Evolutionary conservation across 1,140 invertebrate species (phyloP).

Genomic region (Meloidogyne floridensis): DNA sequence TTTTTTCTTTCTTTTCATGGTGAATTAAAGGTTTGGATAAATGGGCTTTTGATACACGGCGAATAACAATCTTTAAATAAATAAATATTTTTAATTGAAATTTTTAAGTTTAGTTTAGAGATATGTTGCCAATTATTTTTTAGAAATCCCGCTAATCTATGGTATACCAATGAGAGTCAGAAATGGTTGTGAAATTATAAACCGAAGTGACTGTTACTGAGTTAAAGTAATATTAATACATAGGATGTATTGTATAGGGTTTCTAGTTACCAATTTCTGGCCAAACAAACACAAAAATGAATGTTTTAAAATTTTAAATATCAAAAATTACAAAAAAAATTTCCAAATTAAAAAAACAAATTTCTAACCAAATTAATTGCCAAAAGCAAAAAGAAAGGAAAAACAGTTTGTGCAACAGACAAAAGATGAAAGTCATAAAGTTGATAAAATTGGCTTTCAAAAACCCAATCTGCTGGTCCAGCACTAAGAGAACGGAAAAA

Average conservation of each 20-base stretch:
- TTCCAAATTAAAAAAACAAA: background rate
- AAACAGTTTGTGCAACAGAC: constrained; percentile 57
- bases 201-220: no score
- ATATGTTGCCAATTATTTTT: no score
- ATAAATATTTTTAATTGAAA: background rate
- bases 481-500: constrained; percentile 47
- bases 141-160: no score
- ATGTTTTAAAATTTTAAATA: no score
- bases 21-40: background rate
- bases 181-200: no score
- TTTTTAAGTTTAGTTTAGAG: no score
- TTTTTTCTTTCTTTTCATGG: background rate
- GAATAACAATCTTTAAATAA: background rate
- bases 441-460: constrained; percentile 33
- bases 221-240: no score
- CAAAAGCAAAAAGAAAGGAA: constrained; percentile 58
- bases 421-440: constrained; percentile 58
- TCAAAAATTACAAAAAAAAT: no score
- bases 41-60: background rate
- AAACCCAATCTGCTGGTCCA: constrained; percentile 40
- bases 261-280: no score
- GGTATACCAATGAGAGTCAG: no score
- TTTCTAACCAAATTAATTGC: constrained; percentile 53
- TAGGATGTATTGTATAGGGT: no score
- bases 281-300: no score